Base-by-base conservation (phyloP, 2,888 invertebrate genomes). In the Reticulitermes lucifugus region DNA sequence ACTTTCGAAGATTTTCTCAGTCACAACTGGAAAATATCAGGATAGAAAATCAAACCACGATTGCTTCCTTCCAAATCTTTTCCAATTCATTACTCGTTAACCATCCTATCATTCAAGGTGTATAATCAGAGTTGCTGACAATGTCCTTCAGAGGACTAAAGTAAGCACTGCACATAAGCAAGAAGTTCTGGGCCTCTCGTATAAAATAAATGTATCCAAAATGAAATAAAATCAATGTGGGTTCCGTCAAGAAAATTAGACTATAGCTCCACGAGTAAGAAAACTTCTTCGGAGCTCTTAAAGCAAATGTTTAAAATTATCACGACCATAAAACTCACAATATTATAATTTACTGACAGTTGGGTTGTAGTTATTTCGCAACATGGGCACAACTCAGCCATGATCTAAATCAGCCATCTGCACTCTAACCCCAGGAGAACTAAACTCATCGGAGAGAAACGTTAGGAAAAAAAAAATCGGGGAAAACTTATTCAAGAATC, bases 401-500 rank as follows among this genome's bases (percentile, higher is more conserved):
- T 46, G 77, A 77, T 70, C 46, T 81, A 70, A 81, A 70, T 70
- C 70, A 70, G 81, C 70, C 60, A 81, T 81, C 81, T 70, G 65
- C 81, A 81, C 81, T 81, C 70, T 70, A 22, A 65, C 70, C 81
- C 35, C 25, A 70, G 70, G 65, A 70, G 25, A 43, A 25, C 43
- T 65, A 51, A 81, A 81, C 41, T 43, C 65, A 35, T 25, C n/a
- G 14, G 60, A 80, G 60, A 51, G 51, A 46, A 71, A 71, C 9
- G 35, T 12, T 35, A 75, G 71, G n/a, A 1, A 46, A 46, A 65
- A 79, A 60, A 79, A 83, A 85, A 65, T 35, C 35, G 83, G 75
- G 70, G 21, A 71, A 55, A 79, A 83, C 70, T 79, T 79, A 71
- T 84, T 82, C 79, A 83, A 86, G 85, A 77, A 75, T 77, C 14